Conservation (phyloP, 2,113 vertebrate genomes). For the Sinocyclocheilus grahami region DNA sequence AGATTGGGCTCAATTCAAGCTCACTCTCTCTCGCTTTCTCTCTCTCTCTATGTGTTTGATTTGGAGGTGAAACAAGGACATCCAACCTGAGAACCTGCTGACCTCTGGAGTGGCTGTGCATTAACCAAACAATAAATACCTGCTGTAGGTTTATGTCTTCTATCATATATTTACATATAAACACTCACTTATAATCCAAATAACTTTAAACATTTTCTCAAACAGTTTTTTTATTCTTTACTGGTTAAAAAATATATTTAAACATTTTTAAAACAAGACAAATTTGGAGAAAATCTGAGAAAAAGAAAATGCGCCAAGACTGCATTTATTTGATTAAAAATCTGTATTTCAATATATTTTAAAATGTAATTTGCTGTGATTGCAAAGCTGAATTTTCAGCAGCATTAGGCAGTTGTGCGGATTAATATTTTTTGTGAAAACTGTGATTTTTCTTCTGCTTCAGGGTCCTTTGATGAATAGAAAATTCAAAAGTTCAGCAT, state of each 20-base stretch:
- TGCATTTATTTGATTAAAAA: background rate
- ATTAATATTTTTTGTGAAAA: too few relatives aligned
- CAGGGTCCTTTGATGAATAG: too few relatives aligned
- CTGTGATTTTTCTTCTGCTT: too few relatives aligned
- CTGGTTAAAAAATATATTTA: too few relatives aligned
- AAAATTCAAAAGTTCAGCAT: background rate
- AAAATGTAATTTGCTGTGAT: background rate
- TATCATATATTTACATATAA: background rate
- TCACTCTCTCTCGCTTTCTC: background rate
- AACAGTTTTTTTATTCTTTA: too few relatives aligned
- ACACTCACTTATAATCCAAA: background rate
- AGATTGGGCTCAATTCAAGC: constrained; percentile 30
- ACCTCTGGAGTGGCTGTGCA: constrained; percentile 47
- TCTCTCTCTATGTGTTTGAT: constrained; percentile 24
- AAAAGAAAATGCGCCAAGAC: background rate
- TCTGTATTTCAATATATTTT: background rate
- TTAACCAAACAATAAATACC: constrained; percentile 3
- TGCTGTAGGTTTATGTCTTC: constrained; percentile 20
- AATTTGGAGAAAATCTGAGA: too few relatives aligned
- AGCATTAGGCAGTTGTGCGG: background rate
- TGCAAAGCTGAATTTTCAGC: background rate
- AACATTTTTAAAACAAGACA: too few relatives aligned
- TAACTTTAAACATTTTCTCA: too few relatives aligned
- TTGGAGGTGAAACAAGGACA: constrained; percentile 61
- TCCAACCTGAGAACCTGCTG: constrained; percentile 57